Evolutionary conservation across 1,140 invertebrate species (phyloP).

Genomic region (Cepaea nemoralis): DNA sequence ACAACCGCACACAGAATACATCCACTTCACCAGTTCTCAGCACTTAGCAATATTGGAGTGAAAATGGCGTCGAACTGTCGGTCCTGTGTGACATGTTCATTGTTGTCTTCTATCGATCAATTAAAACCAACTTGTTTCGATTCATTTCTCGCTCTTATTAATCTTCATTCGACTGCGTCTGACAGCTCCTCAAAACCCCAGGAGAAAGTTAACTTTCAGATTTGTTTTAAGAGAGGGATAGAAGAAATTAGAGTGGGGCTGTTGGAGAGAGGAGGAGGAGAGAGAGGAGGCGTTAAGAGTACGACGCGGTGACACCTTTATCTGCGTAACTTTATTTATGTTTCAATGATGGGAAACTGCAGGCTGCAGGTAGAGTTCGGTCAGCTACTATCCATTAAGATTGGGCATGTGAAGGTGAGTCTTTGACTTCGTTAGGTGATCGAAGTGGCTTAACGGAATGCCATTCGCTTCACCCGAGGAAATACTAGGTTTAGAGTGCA

Average conservation of each 20-base stretch:
- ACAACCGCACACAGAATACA: not conserved
- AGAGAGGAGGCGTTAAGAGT: conserved; percentile 12
- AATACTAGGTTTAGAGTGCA: no score
- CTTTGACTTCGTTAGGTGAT: no score
- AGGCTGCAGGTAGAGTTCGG: no score
- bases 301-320: not conserved
- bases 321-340: not conserved
- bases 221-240: not conserved
- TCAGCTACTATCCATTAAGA: no score
- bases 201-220: not conserved
- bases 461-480: no score
- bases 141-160: conserved; percentile 16
- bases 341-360: not conserved
- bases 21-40: not conserved
- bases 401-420: no score
- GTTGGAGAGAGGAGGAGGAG: not conserved
- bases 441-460: no score
- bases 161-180: conserved; percentile 12
- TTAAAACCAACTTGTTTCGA: conserved; percentile 16
- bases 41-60: conserved; percentile 15
- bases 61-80: conserved; percentile 8
- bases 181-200: conserved; percentile 7
- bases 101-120: conserved; percentile 11
- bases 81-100: not conserved
- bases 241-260: not conserved